Percentiles rank a stretch among this genome's conserved stretches.
These are phyloP conservation scores for Oreochromis spilurus DNA, from an alignment of 2,113 vertebrate species.

Conservation along the genomic window DNA sequence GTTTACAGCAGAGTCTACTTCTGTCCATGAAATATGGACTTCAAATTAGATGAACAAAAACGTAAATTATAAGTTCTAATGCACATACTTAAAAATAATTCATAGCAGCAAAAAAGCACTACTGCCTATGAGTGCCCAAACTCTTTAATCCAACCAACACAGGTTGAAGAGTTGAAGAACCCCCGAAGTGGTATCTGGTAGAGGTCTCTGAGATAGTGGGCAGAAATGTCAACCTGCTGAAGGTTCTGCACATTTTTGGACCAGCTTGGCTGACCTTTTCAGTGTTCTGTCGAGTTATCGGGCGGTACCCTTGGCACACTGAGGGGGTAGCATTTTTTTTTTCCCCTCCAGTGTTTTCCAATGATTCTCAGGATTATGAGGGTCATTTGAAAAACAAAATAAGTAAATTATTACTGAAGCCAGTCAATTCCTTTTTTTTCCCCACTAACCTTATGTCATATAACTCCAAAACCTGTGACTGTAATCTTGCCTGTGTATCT, in stretches of 20 bases:
- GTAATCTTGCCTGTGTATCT: neutral
- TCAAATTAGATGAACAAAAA: neutral
- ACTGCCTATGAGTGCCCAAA: neutral
- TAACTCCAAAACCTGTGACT: neutral
- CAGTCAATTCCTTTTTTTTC: neutral
- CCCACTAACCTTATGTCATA: neutral
- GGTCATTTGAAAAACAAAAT: neutral
- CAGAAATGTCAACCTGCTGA: neutral
- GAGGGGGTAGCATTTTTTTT: neutral
- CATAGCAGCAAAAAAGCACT: neutral
- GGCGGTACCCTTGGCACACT: neutral
- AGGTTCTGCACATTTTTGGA: neutral
- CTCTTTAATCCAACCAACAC: neutral
- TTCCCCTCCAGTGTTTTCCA: rapidly evolving
- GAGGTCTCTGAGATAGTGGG: neutral
- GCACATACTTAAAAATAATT: neutral
- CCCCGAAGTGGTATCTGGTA: neutral
- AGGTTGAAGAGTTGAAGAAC: neutral
- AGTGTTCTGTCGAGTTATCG: neutral
- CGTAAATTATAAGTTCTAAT: neutral
- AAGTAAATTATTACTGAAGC: neutral
- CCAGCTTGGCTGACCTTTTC: neutral
- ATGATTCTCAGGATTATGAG: neutral
- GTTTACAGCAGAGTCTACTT: rapidly evolving
- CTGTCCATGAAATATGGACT: neutral